Conservation (phyloP, 2,797 vertebrate species). For the Gobio occitaniae region DNA sequence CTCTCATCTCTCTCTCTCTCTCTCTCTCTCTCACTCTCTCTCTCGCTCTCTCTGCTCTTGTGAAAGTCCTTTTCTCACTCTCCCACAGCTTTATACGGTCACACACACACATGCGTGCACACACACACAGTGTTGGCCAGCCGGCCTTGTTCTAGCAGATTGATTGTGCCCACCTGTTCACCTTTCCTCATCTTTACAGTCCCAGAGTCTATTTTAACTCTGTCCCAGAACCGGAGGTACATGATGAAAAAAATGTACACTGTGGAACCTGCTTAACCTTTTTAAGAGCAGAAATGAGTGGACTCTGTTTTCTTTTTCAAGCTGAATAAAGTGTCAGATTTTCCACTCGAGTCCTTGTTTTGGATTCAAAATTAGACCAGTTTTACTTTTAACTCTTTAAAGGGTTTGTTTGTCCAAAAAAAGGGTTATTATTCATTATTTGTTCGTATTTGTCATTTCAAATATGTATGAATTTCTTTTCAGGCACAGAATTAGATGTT, state of each 20-base stretch:
- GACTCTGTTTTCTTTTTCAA: not conserved
- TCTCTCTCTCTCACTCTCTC: not conserved
- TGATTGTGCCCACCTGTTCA: slow-evolving; percentile 47
- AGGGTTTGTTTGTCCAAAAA: not conserved
- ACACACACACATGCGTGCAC: slow-evolving; percentile 47
- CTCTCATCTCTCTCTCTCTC: too few species aligned
- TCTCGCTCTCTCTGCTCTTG: slow-evolving; percentile 13
- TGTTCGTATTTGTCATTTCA: not conserved
- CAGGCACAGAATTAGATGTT: not conserved
- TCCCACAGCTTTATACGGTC: slow-evolving; percentile 25
- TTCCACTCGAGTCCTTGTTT: not conserved
- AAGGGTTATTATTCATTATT: not conserved
- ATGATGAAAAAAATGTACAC: slow-evolving; percentile 26
- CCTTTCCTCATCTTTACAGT: slow-evolving; percentile 37
- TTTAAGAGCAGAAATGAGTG: slow-evolving; percentile 20
- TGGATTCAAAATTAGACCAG: not conserved
- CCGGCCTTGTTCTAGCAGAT: slow-evolving; percentile 42
- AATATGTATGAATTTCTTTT: not conserved
- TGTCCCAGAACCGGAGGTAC: slow-evolving; percentile 35
- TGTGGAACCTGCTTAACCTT: slow-evolving; percentile 36
- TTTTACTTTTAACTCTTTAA: not conserved
- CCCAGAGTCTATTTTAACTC: slow-evolving; percentile 43
- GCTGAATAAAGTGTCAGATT: not conserved
- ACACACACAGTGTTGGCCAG: slow-evolving; percentile 36
- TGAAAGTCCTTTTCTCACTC: slow-evolving; percentile 36